Conservation (phyloP, 2,113 vertebrate species). For the Vulpes vulpes region DNA sequence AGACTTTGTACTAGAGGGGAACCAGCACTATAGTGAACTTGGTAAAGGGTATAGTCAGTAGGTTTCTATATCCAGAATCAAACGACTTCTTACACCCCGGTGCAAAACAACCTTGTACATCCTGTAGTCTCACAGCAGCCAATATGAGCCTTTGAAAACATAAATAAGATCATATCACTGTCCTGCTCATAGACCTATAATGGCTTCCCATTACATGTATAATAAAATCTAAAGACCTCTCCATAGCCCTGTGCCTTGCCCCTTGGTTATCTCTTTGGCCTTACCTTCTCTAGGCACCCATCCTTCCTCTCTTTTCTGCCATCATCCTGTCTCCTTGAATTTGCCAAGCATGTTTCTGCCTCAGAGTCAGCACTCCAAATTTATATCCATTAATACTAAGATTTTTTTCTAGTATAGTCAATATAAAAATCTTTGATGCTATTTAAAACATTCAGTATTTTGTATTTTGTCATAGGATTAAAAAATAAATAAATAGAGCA, state of each 20-base stretch:
- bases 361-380: slow-evolving; percentile 30
- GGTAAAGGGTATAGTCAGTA: not conserved
- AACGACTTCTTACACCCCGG: not conserved
- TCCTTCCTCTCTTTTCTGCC: not conserved
- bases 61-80: not conserved
- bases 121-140: not conserved
- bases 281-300: not conserved
- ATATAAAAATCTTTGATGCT: slow-evolving; percentile 41
- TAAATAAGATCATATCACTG: not conserved
- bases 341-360: not conserved
- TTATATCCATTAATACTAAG: slow-evolving; percentile 23
- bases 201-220: not conserved
- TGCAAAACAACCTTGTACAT: not conserved
- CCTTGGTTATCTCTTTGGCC: not conserved
- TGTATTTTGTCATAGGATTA: slow-evolving; percentile 42
- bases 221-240: slow-evolving; percentile 10
- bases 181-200: not conserved
- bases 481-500: slow-evolving; percentile 29
- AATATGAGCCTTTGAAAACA: not conserved
- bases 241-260: not conserved
- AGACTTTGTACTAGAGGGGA: not conserved
- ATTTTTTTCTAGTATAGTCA: not conserved
- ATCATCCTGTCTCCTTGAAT: not conserved
- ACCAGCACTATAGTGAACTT: not conserved
- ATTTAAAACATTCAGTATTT: slow-evolving; percentile 40